phyloP scores from a whole-genome alignment of 2,888 invertebrate genomes.

The Atrina japonica region DNA sequence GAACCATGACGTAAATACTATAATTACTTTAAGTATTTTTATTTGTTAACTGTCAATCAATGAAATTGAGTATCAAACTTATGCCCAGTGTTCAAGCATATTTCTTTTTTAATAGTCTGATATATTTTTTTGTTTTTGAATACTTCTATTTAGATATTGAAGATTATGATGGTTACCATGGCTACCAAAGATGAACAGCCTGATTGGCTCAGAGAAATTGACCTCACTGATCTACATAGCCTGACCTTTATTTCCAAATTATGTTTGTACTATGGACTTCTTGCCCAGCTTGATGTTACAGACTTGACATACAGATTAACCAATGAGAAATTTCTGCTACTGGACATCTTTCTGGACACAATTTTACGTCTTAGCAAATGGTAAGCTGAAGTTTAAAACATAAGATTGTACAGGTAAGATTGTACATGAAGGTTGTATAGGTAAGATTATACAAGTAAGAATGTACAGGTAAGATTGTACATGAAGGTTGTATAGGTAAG shows the following conservation, averaged over 20 bases:
- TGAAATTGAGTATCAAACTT: no score
- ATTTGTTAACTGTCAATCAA: no score
- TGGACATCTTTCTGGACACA: neutral
- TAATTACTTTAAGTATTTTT: no score
- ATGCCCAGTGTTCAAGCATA: no score
- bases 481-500: no score
- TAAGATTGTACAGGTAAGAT: neutral
- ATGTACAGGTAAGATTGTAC: neutral
- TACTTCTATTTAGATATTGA: neutral
- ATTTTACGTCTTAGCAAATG: neutral
- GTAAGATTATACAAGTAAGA: neutral
- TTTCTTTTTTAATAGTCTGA: no score
- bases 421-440: neutral
- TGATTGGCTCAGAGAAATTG: conserved; percentile 41
- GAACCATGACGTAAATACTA: no score
- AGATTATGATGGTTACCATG: neutral
- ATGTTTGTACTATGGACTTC: conserved; percentile 59
- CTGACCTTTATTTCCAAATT: conserved; percentile 56
- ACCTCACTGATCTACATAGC: conserved; percentile 18
- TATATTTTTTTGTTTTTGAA: no score
- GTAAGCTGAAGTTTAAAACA: neutral
- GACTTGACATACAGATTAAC: conserved; percentile 35
- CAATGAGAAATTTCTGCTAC: conserved; percentile 2
- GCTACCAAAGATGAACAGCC: conserved; percentile 3
- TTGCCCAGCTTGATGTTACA: conserved; percentile 56